phyloP scores from a whole-genome alignment of 2,888 invertebrate species.

The Isotomurus palustris region DNA sequence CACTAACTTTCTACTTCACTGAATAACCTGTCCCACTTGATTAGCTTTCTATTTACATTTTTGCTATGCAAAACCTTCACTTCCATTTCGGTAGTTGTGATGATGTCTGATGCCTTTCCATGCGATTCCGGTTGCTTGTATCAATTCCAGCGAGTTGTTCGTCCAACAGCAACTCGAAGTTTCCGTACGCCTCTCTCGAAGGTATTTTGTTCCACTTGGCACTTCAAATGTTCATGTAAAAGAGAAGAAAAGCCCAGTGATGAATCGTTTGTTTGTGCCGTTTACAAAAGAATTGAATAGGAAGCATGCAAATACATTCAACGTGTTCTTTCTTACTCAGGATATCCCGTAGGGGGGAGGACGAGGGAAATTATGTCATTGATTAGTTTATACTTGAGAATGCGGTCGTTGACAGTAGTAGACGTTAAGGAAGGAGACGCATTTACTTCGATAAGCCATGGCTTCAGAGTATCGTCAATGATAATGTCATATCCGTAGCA shows the following conservation, averaged over 20 bases:
- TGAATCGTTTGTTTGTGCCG: background rate
- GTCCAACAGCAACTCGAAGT: constrained; percentile 77
- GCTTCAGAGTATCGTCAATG: constrained; percentile 87
- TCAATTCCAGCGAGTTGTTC: constrained; percentile 63
- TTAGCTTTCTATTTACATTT: no score
- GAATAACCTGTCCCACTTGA: no score
- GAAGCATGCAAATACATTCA: background rate
- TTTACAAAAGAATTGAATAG: background rate
- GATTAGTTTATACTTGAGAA: constrained; percentile 86
- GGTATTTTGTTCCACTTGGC: constrained; percentile 83
- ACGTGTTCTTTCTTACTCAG: constrained; percentile 62
- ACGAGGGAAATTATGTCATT: constrained; percentile 89
- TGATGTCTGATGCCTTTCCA: background rate
- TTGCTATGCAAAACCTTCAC: no score
- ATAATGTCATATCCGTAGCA: constrained; percentile 96
- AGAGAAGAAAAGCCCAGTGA: background rate
- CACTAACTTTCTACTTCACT: no score
- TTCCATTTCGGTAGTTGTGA: constrained; percentile 6
- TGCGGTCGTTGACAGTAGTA: constrained; percentile 89
- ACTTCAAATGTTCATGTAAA: constrained; percentile 50
- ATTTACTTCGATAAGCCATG: constrained; percentile 92
- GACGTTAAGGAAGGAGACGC: constrained; percentile 91
- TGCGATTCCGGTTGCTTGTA: constrained; percentile 10
- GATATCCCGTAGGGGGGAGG: constrained; percentile 78
- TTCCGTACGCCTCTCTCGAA: constrained; percentile 66